Conservation (phyloP, 2,888 invertebrate species). For the Fragum sueziense region DNA sequence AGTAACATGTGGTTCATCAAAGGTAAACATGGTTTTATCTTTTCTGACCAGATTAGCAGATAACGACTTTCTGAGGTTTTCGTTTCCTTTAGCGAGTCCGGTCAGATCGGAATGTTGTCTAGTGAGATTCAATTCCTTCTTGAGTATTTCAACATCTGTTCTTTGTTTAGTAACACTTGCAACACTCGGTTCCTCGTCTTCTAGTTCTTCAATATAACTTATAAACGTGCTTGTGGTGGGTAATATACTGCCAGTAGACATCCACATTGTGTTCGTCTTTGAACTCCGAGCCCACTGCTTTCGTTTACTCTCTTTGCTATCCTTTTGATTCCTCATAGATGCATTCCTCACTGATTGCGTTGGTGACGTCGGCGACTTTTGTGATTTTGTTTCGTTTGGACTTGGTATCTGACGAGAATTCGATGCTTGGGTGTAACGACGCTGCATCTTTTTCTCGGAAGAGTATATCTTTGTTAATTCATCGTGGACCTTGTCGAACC, state of each 20-base stretch:
- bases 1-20: background rate
- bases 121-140: background rate
- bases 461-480: conserved; percentile 25
- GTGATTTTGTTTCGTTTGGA: background rate
- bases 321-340: background rate
- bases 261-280: background rate
- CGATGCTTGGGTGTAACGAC: background rate
- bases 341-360: background rate
- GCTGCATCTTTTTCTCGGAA: conserved; percentile 2
- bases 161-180: background rate
- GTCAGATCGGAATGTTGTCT: background rate
- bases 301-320: background rate
- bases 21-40: background rate
- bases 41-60: background rate
- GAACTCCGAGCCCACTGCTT: conserved; percentile 8
- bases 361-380: background rate
- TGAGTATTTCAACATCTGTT: background rate
- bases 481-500: conserved; percentile 34
- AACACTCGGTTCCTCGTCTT: background rate
- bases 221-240: conserved; percentile 17
- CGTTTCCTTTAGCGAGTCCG: background rate
- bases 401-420: no score
- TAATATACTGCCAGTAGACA: conserved; percentile 1
- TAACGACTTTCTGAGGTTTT: background rate
- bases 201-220: conserved; percentile 37